A percentile compares a stretch with the other conserved stretches of the same genome.
phyloP scores from a whole-genome alignment of 2,888 invertebrate genomes.

The Drosophila borealis region DNA sequence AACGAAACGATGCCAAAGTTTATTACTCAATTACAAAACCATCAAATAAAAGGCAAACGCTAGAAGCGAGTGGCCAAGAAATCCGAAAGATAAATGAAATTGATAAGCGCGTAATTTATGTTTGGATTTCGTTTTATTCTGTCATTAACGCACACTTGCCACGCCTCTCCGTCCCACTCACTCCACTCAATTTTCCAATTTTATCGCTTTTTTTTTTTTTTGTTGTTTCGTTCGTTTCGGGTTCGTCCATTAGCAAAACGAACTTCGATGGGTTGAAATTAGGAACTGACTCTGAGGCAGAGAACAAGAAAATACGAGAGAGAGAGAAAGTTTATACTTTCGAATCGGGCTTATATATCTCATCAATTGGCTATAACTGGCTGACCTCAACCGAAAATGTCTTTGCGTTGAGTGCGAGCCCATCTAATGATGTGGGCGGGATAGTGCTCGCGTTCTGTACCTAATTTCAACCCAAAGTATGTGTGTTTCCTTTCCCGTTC shows the following conservation, averaged over 20 bases:
- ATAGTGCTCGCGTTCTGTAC: slow-evolving; percentile 6
- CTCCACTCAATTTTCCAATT: neutral
- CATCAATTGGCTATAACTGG: slow-evolving; percentile 20
- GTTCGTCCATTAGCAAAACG: slow-evolving; percentile 4
- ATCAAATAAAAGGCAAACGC: slow-evolving; percentile 68
- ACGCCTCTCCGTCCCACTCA: slow-evolving; percentile 18
- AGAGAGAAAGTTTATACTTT: neutral
- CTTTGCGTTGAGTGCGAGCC: slow-evolving; percentile 21
- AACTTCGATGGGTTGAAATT: slow-evolving; percentile 20
- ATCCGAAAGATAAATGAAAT: slow-evolving; percentile 81
- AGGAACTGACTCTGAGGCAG: neutral
- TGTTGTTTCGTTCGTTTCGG: slow-evolving; percentile 8
- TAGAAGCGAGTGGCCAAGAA: slow-evolving; percentile 52
- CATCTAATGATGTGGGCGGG: slow-evolving; percentile 32
- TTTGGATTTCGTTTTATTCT: slow-evolving; percentile 81
- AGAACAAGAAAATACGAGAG: neutral
- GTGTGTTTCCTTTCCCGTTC: neutral
- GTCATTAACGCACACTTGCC: slow-evolving; percentile 72
- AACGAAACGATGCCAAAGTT: slow-evolving; percentile 71
- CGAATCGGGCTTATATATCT: slow-evolving; percentile 17
- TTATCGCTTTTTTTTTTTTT: slow-evolving; percentile 7
- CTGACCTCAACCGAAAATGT: slow-evolving; percentile 16
- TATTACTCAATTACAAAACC: slow-evolving; percentile 82
- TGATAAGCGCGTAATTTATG: slow-evolving; percentile 81
- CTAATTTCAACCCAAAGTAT: slow-evolving; percentile 3